Evolutionary conservation across 2,797 vertebrate genomes (phyloP), one percentile per base, ranked within the genome.

Genomic region (Morelia viridis): DNA sequence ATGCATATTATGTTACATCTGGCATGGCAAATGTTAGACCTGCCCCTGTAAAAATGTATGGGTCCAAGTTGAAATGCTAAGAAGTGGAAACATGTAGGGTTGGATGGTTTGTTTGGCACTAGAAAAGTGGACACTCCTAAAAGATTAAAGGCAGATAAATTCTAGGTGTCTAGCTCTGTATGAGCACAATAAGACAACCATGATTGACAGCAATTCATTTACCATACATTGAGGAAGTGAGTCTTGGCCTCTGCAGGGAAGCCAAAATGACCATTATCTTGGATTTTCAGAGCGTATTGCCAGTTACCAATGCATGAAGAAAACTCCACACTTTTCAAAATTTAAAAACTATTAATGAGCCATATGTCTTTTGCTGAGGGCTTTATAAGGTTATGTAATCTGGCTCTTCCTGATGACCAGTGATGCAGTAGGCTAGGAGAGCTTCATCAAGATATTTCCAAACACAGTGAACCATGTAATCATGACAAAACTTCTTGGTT

Each of bases 191-290:
- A 92, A 90, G 89, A 71, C 65, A 87, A 87, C 76, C 57, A 85
- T 90, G 89, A 92, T 83, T 90, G 89, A 35, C 58, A 83, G 89
- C 89, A 92, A 83, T 92, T 92, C 85, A 92, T 92, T 92, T 90
- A 92, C 60, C 85, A 56, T 85, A 90, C 89, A 88, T 90, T 87
- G 85, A 90, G 92, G 85, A 83, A 87, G 89, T 92, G 89, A 92
- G 71, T 90, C 68, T 90, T 92, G 84, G n/a, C 19, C 89, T 62
- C 85, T 80, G 92, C 89, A 92, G 85, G 89, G 84, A 90, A 87
- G 89, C 85, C 62, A 87, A 90, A 90, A 85, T 90, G 89, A 92
- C 46, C 85, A 90, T 92, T 92, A 90, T 92, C 89, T 92, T 92
- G 89, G 89, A 92, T 92, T 92, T 88, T 15, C 60, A 92, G 89